Base-by-base conservation (phyloP, 2,888 invertebrate species). In the Zaprionus bogoriensis region DNA sequence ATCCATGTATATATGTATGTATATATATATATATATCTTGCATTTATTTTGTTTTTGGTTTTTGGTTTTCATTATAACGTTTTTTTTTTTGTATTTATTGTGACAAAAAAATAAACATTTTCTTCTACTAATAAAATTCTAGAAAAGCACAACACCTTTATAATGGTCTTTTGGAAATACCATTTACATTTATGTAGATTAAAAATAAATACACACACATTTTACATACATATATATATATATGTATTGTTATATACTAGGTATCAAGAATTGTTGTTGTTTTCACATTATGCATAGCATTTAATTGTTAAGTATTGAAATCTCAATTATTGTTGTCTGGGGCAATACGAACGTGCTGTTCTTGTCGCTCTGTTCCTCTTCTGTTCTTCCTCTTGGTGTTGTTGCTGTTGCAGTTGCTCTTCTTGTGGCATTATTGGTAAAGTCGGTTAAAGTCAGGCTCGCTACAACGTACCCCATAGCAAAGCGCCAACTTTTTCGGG, bases 81-180 rank as follows among this genome's bases (percentile, higher is more conserved):
- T 74, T 54, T 38, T 17, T 48, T 70, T 47, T 46, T 36, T 36
- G 61, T 54, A 7, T 39, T 78, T 76, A 62, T 87, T 87, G 82
- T 75, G 77, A 82, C 82, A 75, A 80, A 82, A 82, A 76, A 79
- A 77, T 89, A 87, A 87, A 72, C 63, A 68, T 72, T 77, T 71
- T 57, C 67, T 57, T 70, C 87, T 80, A 85, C 74, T 88, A 89
- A 86, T 83, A 83, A 89, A 89, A 88, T 83, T 83, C 89, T 88
- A 88, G 77, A 89, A 89, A 89, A 89, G 89, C 89, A 89, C 89
- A 89, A 89, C 89, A 89, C 89, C 88, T 89, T 89, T 89, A 87
- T 88, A 88, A 89, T 88, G 89, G 89, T 88, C 83, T 88, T 89
- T 88, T 88, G 74, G 66, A 89, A 88, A 88, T 78, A 89, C 89